Evolutionary conservation across 2,888 invertebrate genomes (phyloP), one percentile per base, ranked within the genome.

Genomic region (Pammene fasciana): DNA sequence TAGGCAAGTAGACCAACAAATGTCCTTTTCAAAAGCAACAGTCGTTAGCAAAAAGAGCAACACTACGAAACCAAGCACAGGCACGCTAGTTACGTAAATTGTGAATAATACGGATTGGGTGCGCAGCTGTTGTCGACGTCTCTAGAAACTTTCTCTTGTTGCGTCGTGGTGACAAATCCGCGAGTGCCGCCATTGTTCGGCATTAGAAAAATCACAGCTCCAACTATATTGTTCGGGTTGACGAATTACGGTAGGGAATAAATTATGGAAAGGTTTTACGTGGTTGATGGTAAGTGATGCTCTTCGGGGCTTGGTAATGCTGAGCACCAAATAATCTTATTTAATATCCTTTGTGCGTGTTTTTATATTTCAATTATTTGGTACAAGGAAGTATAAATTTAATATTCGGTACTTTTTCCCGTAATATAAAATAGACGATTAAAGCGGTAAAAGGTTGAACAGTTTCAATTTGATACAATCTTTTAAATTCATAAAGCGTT

Each of bases 101-200:
- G 45, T 61, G 67, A 56, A 55, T 67, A 61, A 61, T 67, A 67
- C 18, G 18, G 50, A 67, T 67, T 48, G 41, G 48, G 38, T 14
- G 61, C 75, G 76, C 76, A 76, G 77, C 78, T 81, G 79, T 72
- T 75, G 71, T 66, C 74, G 78, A 75, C 77, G 72, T 71, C 67
- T 71, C 68, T 75, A 71, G 67, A 71, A 81, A 81, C 78, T 79
- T 80, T 78, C 71, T 72, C 74, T 79, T 78, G 79, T 81, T 78
- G 74, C 76, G 79, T 75, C 72, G 75, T 75, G 72, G 78, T 80
- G 82, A 85, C 83, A 84, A 83, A 85, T 82, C 76, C 80, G 74
- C 76, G 73, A 72, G 70, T 72, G 68, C 72, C 18, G 43, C n/a
- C 57, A 45, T 84, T 83, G 83, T 81, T 78, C 76, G 75, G 74